Evolutionary conservation across 2,797 vertebrate genomes (phyloP).

Genomic region (Pseudotriccus pelzelni): DNA sequence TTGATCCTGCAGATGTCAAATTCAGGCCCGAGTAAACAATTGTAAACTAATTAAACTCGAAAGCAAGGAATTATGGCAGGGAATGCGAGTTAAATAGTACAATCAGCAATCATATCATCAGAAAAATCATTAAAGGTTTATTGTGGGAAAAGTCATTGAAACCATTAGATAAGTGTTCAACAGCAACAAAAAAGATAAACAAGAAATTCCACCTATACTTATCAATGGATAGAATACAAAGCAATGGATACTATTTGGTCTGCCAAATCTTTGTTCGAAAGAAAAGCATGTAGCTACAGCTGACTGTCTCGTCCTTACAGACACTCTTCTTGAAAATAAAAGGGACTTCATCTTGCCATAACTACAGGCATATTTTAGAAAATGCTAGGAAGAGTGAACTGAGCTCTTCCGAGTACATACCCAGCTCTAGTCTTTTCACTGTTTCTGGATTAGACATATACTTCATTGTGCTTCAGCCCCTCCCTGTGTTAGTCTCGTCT

Average conservation of each 20-base stretch:
- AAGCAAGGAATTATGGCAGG: slow-evolving; percentile 19
- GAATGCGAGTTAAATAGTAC: not conserved
- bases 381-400: not conserved
- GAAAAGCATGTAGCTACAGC: not conserved
- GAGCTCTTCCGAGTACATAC: not conserved
- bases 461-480: not conserved
- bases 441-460: not conserved
- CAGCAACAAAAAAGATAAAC: slow-evolving; percentile 6
- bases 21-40: slow-evolving; percentile 71
- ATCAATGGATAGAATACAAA: not conserved
- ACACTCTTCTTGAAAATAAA: not conserved
- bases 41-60: slow-evolving; percentile 71
- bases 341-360: not conserved
- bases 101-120: not conserved
- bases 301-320: not conserved
- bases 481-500: rapidly evolving
- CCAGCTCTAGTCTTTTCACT: not conserved
- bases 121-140: slow-evolving; percentile 5
- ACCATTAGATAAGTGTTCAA: not conserved
- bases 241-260: not conserved
- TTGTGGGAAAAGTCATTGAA: slow-evolving; percentile 22
- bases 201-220: not conserved
- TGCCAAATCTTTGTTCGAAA: not conserved
- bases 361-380: not conserved
- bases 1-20: slow-evolving; percentile 69